These are phyloP conservation scores for Semibalanus balanoides DNA, from an alignment of 1,140 invertebrate genomes.

Conservation along the genomic window DNA sequence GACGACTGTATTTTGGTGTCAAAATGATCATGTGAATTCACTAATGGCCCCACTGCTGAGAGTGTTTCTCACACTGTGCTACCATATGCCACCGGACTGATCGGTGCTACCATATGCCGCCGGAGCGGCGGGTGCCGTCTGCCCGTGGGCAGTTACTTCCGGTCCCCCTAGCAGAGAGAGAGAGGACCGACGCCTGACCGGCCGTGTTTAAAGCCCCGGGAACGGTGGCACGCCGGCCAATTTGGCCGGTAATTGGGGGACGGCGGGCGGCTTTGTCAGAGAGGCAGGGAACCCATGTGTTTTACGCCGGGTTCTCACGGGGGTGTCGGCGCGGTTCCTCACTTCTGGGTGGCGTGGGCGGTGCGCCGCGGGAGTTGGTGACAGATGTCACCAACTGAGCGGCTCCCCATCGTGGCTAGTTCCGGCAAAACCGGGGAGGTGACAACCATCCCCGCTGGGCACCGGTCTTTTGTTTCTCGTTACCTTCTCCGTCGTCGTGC, in stretches of 20 bases:
- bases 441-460: no score
- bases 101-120: not conserved
- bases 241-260: not conserved
- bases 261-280: not conserved
- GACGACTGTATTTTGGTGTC: not conserved
- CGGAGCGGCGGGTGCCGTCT: not conserved
- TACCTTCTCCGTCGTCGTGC: no score
- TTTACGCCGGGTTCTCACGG: not conserved
- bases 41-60: not conserved
- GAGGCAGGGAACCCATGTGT: not conserved
- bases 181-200: no score
- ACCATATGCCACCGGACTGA: not conserved
- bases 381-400: not conserved
- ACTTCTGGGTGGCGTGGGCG: conserved; percentile 14
- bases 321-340: not conserved
- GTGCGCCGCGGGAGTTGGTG: conserved; percentile 15
- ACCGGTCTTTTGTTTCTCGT: no score
- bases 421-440: conserved; percentile 21
- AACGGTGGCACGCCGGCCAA: not conserved
- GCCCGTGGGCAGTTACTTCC: not conserved
- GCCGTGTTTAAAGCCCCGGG: not conserved
- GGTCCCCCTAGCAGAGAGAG: not conserved
- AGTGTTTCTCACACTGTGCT: not conserved
- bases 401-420: conserved; percentile 18
- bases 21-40: not conserved